Evolutionary conservation across 2,797 vertebrate genomes (phyloP), one percentile per base, ranked within the genome.

Genomic region (Pitangus sulphuratus): DNA sequence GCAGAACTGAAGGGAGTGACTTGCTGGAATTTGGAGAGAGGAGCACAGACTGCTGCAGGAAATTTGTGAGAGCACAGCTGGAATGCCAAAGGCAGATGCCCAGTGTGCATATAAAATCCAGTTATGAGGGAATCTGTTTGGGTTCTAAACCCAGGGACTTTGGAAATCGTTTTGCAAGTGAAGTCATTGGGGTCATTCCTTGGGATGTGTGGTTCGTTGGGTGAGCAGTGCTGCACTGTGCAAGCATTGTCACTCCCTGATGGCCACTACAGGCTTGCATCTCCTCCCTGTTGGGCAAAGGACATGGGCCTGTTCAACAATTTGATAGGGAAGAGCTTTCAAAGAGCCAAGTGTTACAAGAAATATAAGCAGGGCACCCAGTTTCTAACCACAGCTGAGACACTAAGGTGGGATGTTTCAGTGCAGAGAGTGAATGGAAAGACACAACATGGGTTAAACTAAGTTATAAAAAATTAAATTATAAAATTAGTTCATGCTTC

Each of bases 191-290:
- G 68, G 40, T 7, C 5, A 0, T 54, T 77, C 44, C n/a, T 54
- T 30, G 48, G 30, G 24, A 9, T 5, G 18, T 9, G 51, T 31
- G 35, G 33, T 31, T 69, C 8, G 2, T 37, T 37, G 15, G 37
- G 24, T 8, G 26, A 40, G 21, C 21, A 13, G 31, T 2, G 58
- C 35, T 13, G 20, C 22, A 1, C 37, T 16, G 14, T 19, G 24
- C 21, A 14, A 53, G 15, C 14, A 5, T 22, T 3, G 6, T 25
- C 61, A 22, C 18, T 68, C 42, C 35, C 6, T 1, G 4, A 2
- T 0, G 11, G 53, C 24, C 16, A 8, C 30, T 1, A 0, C 0
- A 1, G 44, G n/a, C 30, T 75, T 26, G 28, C 16, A 5, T 31
- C 45, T 51, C 44, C 54, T 74, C 39, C 51, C 31, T n/a, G 10